phyloP scores from a whole-genome alignment of 2,888 invertebrate species.

The Dasysyrphus albostriatus region DNA sequence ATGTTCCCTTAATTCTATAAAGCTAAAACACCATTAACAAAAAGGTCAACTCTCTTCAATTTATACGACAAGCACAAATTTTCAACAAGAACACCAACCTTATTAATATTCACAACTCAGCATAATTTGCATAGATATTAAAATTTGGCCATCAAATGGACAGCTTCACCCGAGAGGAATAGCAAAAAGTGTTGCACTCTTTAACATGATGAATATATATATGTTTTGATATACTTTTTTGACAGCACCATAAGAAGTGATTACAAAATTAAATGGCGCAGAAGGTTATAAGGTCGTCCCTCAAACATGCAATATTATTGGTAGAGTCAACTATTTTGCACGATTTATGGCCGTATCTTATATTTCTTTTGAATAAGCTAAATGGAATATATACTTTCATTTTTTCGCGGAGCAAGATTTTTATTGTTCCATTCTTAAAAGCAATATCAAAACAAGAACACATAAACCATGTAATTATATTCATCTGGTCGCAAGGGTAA shows the following conservation, averaged over 20 bases:
- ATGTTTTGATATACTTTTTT: neutral
- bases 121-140: conserved; percentile 74
- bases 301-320: neutral
- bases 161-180: conserved; percentile 46
- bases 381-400: neutral
- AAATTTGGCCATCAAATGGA: conserved; percentile 68
- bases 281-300: neutral
- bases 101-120: conserved; percentile 72
- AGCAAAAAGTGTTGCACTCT: conserved; percentile 67
- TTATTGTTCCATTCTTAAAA: neutral
- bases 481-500: conserved; percentile 34
- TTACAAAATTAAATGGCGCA: neutral
- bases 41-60: conserved; percentile 59
- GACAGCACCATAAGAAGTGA: neutral
- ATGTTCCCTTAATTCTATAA: conserved; percentile 33
- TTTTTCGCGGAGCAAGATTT: neutral
- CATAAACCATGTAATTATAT: conserved; percentile 47
- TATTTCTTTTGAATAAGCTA: neutral
- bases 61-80: conserved; percentile 47
- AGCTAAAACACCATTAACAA: conserved; percentile 40
- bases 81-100: conserved; percentile 47
- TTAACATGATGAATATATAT: conserved; percentile 19
- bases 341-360: neutral
- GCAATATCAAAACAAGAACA: conserved; percentile 37
- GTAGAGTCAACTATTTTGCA: neutral